phyloP scores from a whole-genome alignment of 2,888 invertebrate species.

The Macrophya annulata region DNA sequence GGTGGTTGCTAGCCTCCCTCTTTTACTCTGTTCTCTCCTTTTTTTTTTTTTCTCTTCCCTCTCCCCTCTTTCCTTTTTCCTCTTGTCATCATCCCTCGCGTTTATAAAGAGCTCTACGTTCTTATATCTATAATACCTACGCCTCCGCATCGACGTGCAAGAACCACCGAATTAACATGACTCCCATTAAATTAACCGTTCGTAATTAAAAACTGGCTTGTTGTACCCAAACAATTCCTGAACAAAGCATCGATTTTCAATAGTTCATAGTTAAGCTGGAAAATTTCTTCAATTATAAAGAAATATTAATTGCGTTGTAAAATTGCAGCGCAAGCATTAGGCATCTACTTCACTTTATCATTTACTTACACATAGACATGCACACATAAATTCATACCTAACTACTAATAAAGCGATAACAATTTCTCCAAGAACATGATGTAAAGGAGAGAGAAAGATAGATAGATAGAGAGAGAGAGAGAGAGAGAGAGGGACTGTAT shows the following conservation, averaged over 20 bases:
- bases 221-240: background rate
- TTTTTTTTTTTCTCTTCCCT: too few relatives aligned
- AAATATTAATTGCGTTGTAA: background rate
- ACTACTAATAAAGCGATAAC: background rate
- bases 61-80: background rate
- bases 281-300: background rate
- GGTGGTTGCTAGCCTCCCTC: slow-evolving; percentile 13
- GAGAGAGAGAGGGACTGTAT: background rate
- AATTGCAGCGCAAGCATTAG: background rate
- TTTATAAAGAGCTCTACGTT: background rate
- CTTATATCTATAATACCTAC: slow-evolving; percentile 2
- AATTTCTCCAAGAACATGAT: background rate
- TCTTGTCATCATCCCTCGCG: background rate
- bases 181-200: slow-evolving; percentile 33
- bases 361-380: background rate
- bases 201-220: slow-evolving; percentile 41
- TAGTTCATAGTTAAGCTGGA: background rate
- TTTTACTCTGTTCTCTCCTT: background rate
- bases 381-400: background rate
- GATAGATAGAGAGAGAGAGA: too few relatives aligned
- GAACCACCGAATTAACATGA: slow-evolving; percentile 22
- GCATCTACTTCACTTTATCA: background rate
- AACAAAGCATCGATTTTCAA: background rate
- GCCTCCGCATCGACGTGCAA: background rate
- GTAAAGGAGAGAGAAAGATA: background rate